Conservation (phyloP, 2,888 invertebrate genomes). For the Pteria penguin region DNA sequence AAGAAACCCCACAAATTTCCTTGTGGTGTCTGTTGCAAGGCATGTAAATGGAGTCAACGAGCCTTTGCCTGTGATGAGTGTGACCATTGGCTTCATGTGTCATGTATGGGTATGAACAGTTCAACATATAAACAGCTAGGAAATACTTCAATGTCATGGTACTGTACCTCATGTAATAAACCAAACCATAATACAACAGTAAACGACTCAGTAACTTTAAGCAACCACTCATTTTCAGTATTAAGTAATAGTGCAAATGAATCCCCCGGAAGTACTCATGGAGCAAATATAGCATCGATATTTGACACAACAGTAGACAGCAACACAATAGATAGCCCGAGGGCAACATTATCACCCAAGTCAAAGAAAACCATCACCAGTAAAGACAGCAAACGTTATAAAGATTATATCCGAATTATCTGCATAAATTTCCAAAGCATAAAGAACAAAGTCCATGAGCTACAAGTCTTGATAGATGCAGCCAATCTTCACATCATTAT, state of each 20-base stretch:
- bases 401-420: not conserved
- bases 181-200: not conserved
- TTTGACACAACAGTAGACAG: not conserved
- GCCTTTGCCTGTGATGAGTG: not conserved
- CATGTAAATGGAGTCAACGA: not conserved
- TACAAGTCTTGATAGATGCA: not conserved
- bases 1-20: not conserved
- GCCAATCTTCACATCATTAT: not conserved
- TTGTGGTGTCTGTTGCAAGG: not conserved
- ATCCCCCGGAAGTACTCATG: not conserved
- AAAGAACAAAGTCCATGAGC: not conserved
- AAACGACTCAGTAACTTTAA: not conserved
- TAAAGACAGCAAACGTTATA: not conserved
- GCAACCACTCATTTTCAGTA: not conserved
- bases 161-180: not conserved
- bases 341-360: not conserved
- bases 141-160: not conserved
- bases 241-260: not conserved
- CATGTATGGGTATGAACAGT: not conserved
- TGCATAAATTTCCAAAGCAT: not conserved
- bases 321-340: not conserved
- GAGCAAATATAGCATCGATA: not conserved
- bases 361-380: not conserved
- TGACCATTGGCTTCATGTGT: not conserved
- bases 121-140: not conserved